These are phyloP conservation scores for Numenius phaeopus DNA, from an alignment of 2,797 vertebrate genomes.

Conservation along the genomic window DNA sequence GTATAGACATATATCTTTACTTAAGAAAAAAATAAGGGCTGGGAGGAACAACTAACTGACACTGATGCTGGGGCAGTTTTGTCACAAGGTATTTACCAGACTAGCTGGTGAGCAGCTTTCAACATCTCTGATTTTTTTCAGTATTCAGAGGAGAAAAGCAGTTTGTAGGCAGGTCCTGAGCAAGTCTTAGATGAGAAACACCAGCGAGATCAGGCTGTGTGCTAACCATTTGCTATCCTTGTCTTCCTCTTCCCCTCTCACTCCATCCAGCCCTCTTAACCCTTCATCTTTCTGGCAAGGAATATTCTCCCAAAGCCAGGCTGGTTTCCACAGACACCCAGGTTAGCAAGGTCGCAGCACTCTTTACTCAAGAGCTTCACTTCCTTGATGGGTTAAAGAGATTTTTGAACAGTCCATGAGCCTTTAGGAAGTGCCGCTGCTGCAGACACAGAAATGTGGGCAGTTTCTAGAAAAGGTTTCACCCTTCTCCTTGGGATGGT, in stretches of 20 bases:
- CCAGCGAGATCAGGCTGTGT: not conserved
- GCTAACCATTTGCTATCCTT: not conserved
- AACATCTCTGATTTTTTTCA: not conserved
- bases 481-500: not conserved
- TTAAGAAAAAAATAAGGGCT: not conserved
- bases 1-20: accelerated
- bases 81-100: not conserved
- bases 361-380: not conserved
- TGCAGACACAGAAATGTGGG: not conserved
- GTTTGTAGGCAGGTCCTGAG: not conserved
- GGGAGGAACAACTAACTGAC: too few species aligned
- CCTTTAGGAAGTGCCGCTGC: not conserved
- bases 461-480: not conserved
- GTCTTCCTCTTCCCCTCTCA: not conserved
- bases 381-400: not conserved
- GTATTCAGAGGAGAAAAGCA: not conserved
- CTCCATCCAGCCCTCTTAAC: not conserved
- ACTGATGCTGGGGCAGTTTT: not conserved
- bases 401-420: not conserved
- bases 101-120: accelerated
- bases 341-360: accelerated
- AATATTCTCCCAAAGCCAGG: not conserved
- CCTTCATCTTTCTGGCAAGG: not conserved
- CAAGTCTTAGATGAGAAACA: not conserved
- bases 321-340: not conserved